Evolutionary conservation across 2,113 vertebrate genomes (phyloP).

Genomic region (Coreoperca whiteheadi): DNA sequence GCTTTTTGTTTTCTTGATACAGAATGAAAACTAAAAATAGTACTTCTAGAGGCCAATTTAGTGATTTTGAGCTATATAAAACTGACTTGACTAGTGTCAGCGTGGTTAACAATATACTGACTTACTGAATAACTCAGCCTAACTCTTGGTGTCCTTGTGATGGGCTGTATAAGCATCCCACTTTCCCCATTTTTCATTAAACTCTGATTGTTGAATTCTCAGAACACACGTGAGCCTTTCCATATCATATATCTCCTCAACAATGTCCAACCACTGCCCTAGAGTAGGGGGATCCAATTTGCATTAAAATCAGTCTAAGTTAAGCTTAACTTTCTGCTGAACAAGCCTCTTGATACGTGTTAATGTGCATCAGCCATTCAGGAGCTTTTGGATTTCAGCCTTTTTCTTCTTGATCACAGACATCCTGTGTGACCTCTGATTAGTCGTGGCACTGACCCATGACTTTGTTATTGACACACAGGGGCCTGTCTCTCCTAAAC

Average conservation of each 20-base stretch:
- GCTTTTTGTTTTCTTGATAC: too few species aligned
- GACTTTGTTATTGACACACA: conserved; percentile 78
- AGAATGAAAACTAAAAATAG: background rate
- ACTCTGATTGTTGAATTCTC: background rate
- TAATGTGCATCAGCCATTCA: conserved; percentile 16
- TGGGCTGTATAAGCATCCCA: background rate
- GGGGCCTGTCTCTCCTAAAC: conserved; percentile 75
- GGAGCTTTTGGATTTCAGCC: conserved; percentile 18
- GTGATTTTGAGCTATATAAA: background rate
- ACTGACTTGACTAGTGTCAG: background rate
- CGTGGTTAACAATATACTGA: background rate
- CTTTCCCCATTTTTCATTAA: background rate
- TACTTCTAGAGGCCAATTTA: background rate
- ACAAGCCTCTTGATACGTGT: background rate
- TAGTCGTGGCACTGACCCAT: conserved; percentile 71
- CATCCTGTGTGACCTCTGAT: conserved; percentile 63
- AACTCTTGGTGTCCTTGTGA: background rate
- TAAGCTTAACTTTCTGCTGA: background rate
- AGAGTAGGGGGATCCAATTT: background rate
- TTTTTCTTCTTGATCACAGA: conserved; percentile 35
- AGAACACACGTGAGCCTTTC: background rate
- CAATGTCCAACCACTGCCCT: background rate
- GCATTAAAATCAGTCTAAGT: background rate
- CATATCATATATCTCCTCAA: background rate
- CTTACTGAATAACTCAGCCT: background rate